phyloP scores from a whole-genome alignment of 1,140 invertebrate genomes.

The Dendroctonus valens region DNA sequence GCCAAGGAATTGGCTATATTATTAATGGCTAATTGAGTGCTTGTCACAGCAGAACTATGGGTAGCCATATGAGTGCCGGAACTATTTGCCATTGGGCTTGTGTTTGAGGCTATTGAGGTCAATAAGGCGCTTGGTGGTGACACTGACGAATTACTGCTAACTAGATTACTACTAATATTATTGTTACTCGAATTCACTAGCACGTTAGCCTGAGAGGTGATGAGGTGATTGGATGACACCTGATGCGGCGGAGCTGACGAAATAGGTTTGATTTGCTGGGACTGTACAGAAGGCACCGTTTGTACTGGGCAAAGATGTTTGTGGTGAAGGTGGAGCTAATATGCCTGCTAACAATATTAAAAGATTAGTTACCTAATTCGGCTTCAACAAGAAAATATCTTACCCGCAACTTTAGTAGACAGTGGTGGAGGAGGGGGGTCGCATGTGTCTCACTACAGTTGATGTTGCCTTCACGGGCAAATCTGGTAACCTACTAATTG shows the following conservation, averaged over 20 bases:
- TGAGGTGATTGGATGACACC: conserved; percentile 11
- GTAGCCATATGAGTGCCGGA: not conserved
- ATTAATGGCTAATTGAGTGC: conserved; percentile 17
- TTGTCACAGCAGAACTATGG: conserved; percentile 13
- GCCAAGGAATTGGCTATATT: conserved; percentile 29
- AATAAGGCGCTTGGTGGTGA: conserved; percentile 45
- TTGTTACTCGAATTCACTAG: conserved; percentile 35
- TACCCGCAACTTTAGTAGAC: conserved; percentile 21
- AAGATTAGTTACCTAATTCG: not conserved
- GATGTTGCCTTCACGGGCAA: not conserved
- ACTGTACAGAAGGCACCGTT: conserved; percentile 14
- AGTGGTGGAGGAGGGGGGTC: conserved; percentile 15
- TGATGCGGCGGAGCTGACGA: not conserved
- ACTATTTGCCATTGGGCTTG: not conserved
- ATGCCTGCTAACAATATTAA: not conserved
- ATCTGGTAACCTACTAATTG: conserved; percentile 6
- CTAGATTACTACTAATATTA: conserved; percentile 29
- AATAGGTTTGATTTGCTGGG: conserved; percentile 9
- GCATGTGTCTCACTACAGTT: conserved; percentile 22
- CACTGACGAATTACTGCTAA: conserved; percentile 26
- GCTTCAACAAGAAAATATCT: not conserved
- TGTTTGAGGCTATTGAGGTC: conserved; percentile 26
- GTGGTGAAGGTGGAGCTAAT: conserved; percentile 7
- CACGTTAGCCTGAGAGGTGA: conserved; percentile 35
- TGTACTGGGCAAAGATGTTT: conserved; percentile 8